These are phyloP conservation scores for Apeltes quadracus DNA, from an alignment of 2,113 vertebrate species.

Conservation along the genomic window DNA sequence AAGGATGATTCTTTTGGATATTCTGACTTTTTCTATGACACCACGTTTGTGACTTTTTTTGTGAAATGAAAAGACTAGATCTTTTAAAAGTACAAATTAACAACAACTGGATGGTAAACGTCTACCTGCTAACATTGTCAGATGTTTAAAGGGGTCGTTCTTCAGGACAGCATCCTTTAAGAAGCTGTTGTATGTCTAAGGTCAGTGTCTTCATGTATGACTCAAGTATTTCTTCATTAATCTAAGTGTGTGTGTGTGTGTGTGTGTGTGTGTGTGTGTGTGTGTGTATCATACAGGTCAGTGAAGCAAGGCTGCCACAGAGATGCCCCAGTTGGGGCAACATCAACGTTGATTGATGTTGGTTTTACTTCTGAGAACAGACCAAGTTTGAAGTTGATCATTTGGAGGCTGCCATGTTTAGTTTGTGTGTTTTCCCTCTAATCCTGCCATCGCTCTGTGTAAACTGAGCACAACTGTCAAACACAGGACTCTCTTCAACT, in stretches of 20 bases:
- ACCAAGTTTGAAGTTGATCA: constrained; percentile 52
- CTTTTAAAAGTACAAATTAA: not conserved
- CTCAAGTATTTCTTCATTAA: not conserved
- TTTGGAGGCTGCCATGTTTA: constrained; percentile 31
- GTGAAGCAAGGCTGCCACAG: constrained; percentile 1
- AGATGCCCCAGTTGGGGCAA: constrained; percentile 36
- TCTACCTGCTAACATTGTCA: not conserved
- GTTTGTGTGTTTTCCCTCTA: constrained; percentile 54
- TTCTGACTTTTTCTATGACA: not conserved
- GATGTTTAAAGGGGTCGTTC: no score
- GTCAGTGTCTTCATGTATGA: not conserved
- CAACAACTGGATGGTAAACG: not conserved
- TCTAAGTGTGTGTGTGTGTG: not conserved
- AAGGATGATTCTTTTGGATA: not conserved
- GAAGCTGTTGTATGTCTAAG: not conserved
- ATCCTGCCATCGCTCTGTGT: constrained; percentile 53
- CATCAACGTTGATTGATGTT: constrained; percentile 33
- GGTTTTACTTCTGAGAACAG: constrained; percentile 54
- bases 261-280: no score
- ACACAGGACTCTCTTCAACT: constrained; percentile 46
- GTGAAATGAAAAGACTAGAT: not conserved
- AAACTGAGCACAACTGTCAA: constrained; percentile 60
- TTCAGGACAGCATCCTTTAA: no score
- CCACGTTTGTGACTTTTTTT: not conserved
- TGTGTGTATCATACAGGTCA: not conserved